These are phyloP conservation scores for Nasonia giraulti DNA, from an alignment of 1,140 invertebrate species.

Conservation along the genomic window DNA sequence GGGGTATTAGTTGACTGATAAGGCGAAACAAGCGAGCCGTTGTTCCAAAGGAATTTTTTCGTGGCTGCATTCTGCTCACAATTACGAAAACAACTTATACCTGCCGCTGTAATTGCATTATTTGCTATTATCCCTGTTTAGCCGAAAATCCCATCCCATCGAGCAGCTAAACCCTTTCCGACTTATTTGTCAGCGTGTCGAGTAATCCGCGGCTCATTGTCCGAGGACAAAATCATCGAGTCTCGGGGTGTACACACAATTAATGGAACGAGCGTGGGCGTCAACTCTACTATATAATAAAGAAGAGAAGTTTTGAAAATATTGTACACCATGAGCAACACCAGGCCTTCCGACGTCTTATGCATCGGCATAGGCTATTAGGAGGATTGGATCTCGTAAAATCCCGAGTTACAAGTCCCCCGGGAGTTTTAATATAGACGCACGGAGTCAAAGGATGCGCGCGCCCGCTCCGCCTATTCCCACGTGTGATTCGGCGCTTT, in stretches of 20 bases:
- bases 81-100: too few species aligned
- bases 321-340: background rate
- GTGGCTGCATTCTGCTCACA: too few species aligned
- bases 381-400: constrained; percentile 42
- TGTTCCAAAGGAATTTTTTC: too few species aligned
- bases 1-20: too few species aligned
- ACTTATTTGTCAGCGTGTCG: constrained; percentile 44
- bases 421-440: background rate
- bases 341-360: background rate
- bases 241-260: background rate
- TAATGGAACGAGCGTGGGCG: constrained; percentile 14
- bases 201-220: constrained; percentile 7
- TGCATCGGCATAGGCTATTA: constrained; percentile 27
- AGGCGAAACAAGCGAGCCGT: too few species aligned
- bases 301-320: constrained; percentile 42
- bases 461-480: background rate
- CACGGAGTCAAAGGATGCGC: constrained; percentile 18
- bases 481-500: constrained; percentile 49
- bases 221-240: background rate
- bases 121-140: too few species aligned
- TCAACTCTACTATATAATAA: background rate
- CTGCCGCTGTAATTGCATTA: background rate
- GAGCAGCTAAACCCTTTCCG: background rate
- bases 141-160: background rate
- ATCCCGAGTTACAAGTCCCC: constrained; percentile 46